These are phyloP conservation scores for Hanleya hanleyi DNA, from an alignment of 2,888 invertebrate species.

Conservation along the genomic window DNA sequence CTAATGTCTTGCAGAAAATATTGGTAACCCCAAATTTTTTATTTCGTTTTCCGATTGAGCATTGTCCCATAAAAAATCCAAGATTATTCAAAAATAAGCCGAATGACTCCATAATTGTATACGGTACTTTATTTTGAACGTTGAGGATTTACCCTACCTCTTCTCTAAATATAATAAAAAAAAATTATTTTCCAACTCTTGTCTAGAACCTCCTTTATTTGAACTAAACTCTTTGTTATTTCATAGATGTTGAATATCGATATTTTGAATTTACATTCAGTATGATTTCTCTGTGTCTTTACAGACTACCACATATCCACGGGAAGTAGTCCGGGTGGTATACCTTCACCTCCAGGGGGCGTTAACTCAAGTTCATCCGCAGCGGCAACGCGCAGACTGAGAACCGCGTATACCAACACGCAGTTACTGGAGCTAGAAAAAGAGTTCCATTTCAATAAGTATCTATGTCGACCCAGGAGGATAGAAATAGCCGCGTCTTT, in stretches of 20 bases:
- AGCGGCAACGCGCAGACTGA: conserved; percentile 75
- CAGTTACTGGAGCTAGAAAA: conserved; percentile 89
- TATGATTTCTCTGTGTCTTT: conserved; percentile 22
- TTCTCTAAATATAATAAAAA: too few relatives aligned
- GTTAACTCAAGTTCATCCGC: background rate
- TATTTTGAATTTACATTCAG: background rate
- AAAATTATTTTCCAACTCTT: too few relatives aligned
- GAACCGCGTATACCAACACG: conserved; percentile 87
- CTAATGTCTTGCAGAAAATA: too few relatives aligned
- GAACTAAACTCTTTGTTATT: background rate
- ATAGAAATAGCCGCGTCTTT: conserved; percentile 84
- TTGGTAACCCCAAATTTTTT: too few relatives aligned
- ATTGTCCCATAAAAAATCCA: too few relatives aligned
- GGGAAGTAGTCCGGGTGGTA: conserved; percentile 32
- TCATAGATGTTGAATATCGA: background rate
- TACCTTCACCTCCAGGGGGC: background rate
- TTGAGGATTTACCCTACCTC: too few relatives aligned
- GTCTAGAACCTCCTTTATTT: background rate
- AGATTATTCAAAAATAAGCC: too few relatives aligned
- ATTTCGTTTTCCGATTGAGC: too few relatives aligned
- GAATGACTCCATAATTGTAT: too few relatives aligned
- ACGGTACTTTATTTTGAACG: too few relatives aligned
- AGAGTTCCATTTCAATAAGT: conserved; percentile 84
- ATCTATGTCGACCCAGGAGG: conserved; percentile 84
- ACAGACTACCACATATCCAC: conserved; percentile 43